Evolutionary conservation across 1,140 invertebrate genomes (phyloP), one percentile per base, ranked within the genome.

Genomic region (Bombus soroeensis): DNA sequence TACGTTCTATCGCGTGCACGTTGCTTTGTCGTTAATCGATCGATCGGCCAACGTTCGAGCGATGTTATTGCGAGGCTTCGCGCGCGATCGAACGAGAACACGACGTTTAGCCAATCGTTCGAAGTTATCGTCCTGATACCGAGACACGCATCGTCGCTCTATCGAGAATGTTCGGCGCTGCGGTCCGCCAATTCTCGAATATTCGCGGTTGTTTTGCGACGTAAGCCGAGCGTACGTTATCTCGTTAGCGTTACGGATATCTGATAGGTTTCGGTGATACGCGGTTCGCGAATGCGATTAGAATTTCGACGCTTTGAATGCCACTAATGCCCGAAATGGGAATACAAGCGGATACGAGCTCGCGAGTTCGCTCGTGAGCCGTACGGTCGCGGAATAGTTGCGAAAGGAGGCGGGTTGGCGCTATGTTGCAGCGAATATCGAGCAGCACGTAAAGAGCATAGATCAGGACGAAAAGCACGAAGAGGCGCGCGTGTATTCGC

Each of bases 401-500:
- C 57, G 41, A 41, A 32, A 43, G 39, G 28, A 72, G 25, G 13
- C 25, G 8, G 22, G 80, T 57, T 53, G 85, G 72, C 86, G 39
- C 47, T 28, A n/a, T 47, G 79, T 83, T n/a, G 77, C 53, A 78
- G 43, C 43, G 84, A 70, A 76, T 86, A 83, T 86, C 80, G 72
- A 83, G 47, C 47, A 39, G 53, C 73, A 66, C 81, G 86, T 66
- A 78, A 34, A 47, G 64, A 68, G 71, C 79, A 81, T 89, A 83
- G 79, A 89, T 73, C 76, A 66, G 82, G 28, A 74, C 22, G 86
- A 71, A n/a, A 64, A 77, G 75, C 47, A 73, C 53, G 43, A 47
- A 62, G 47, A 71, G n/a, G 57, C 62, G 87, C 62, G 39, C n/a
- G 74, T 57, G 83, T 80, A 70, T 53, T 68, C 75, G 78, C 57